Evolutionary conservation across 2,113 vertebrate genomes (phyloP), one percentile per base, ranked within the genome.

Genomic region (Psilopsiagon aurifrons): DNA sequence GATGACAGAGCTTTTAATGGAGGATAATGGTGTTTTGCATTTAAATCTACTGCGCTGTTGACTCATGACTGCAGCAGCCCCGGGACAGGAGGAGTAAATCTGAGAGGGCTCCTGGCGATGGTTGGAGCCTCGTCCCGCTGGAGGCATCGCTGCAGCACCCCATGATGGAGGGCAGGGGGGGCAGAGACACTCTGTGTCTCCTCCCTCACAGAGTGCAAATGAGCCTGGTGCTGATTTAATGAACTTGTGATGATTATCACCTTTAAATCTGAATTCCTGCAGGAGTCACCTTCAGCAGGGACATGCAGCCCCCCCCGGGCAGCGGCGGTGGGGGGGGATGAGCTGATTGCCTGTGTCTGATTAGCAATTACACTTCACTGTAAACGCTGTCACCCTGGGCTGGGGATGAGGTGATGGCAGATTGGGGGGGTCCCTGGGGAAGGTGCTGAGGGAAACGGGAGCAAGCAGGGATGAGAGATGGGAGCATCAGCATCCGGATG

Each of bases 221-320:
- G 83, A 96, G 86, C 84, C 60, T 33, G 92, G 93, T 92, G 94
- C 87, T 90, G 91, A 77, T 94, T 93, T 96, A 92, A 94, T 37
- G 76, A 96, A 94, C 91, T 79, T 71, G 29, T 70, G 86, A 78
- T 93, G 93, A 96, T 94, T 90, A 86, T 88, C 25, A 16, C 88
- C 66, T 92, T 89, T 90, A 96, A 96, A 93, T 95, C 84, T 91
- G 79, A 95, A 95, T 94, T 97, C 97, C 97, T 95, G 70, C 92
- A 96, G 95, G 97, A 98, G 97, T 98, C 98, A 98, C 98, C 98
- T 98, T 98, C 97, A 96, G 95, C 91, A 14, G 74, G 86, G 88
- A 89, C 64, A 96, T 77, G 76, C 71, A 33, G 91, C 95, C 95
- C 85, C 77, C 77, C 92, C 51, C 76, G 33, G 35, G 66, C 6